Evolutionary conservation across 1,140 invertebrate genomes (phyloP).

Genomic region (Zaprionus gabonicus): DNA sequence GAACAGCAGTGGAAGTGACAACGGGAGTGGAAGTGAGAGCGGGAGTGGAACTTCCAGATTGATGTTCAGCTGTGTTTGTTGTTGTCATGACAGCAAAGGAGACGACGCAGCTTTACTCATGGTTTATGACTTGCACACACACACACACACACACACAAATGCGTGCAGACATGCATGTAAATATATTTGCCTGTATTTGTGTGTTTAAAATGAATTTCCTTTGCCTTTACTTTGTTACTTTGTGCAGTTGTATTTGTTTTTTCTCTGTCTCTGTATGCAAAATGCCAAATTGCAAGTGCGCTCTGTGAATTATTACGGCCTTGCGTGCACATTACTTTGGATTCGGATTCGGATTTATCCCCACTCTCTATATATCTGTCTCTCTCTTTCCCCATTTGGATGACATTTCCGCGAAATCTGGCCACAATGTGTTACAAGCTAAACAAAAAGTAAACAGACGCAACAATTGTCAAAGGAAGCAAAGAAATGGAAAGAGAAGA

Average conservation of each 20-base stretch:
- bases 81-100: slow-evolving; percentile 36
- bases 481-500: not conserved
- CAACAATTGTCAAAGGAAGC: slow-evolving; percentile 52
- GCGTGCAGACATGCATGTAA: slow-evolving; percentile 8
- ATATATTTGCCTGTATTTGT: slow-evolving; percentile 6
- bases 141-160: not conserved
- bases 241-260: slow-evolving; percentile 1
- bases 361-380: not conserved
- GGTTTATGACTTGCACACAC: slow-evolving; percentile 45
- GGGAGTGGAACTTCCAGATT: slow-evolving; percentile 11
- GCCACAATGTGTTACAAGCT: slow-evolving; percentile 75
- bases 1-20: not conserved
- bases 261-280: slow-evolving; percentile 5
- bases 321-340: slow-evolving; percentile 55
- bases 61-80: slow-evolving; percentile 37
- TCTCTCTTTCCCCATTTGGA: not conserved
- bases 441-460: slow-evolving; percentile 13
- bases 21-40: not conserved
- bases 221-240: slow-evolving; percentile 14
- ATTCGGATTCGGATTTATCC: slow-evolving; percentile 12
- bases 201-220: slow-evolving; percentile 11
- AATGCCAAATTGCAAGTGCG: slow-evolving; percentile 69
- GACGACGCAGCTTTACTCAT: slow-evolving; percentile 31
- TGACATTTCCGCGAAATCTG: slow-evolving; percentile 70
- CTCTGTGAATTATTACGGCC: slow-evolving; percentile 72